Evolutionary conservation across 2,113 vertebrate species (phyloP), one percentile per base, ranked within the genome.

Genomic region (Tychaedon coryphoeus): DNA sequence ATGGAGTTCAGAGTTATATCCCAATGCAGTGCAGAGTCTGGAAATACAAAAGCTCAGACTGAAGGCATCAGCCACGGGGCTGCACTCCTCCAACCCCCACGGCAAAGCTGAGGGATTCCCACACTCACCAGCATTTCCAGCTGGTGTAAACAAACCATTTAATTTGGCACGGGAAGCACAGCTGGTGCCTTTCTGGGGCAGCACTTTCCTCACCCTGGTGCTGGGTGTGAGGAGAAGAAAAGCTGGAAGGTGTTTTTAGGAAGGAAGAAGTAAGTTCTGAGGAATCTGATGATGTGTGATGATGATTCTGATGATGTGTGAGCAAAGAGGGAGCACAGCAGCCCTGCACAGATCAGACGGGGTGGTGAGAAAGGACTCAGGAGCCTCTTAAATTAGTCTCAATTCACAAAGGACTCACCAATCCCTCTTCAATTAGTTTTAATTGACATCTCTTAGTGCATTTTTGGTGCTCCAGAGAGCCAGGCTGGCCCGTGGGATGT

Each of bases 401-500:
- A 7, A 50, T 25, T 67, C 34, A 9, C 64, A 22, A 47, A 31
- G 40, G 25, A 3, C 33, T 58, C 20, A 4, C 2, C 10, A 47
- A 24, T 10, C 36, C 22, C 58, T 70, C 58, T 47, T 31, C 23
- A 48, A 13, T 50, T 26, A 50, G 24, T 38, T 16, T 33, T 90
- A 8, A 47, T 25, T 67, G 40, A 9, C 64, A 19, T 10, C 38
- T 50, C 47, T n/a, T 7, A 0, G 14, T 38, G 56, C 8, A 6
- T 15, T 64, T 64, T 33, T 19, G 22, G 11, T 9, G 15, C n/a
- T 36, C 28, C 22, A 3, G 17, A 60, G 60, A 48, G 26, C 28
- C 28, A 3, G 3, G 12, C n/a, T 23, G 17, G 83, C 4, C 15
- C 0, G 0, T 10, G 75, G 47, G 72, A 6, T 53, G 20, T 33